These are phyloP conservation scores for Sialis fuliginosa DNA, from an alignment of 2,888 invertebrate species.

Conservation along the genomic window DNA sequence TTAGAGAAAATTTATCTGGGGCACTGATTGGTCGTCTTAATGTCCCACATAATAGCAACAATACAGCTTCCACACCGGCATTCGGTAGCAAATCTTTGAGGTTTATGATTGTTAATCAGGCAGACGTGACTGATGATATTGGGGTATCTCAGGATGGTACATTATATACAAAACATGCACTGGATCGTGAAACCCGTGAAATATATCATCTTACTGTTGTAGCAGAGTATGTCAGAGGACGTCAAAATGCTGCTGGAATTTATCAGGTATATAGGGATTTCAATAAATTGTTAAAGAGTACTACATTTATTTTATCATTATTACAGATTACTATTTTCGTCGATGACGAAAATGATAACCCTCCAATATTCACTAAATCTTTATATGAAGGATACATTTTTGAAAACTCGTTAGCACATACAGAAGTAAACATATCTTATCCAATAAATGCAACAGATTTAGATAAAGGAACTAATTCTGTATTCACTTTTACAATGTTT, in stretches of 20 bases:
- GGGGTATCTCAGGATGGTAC: conserved; percentile 63
- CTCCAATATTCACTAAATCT: conserved; percentile 56
- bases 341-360: conserved; percentile 75
- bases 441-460: conserved; percentile 53
- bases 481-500: conserved; percentile 47
- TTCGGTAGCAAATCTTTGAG: conserved; percentile 31
- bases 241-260: conserved; percentile 48
- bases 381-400: conserved; percentile 58
- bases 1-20: conserved; percentile 57
- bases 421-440: conserved; percentile 49
- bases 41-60: conserved; percentile 30
- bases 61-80: conserved; percentile 11
- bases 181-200: conserved; percentile 59
- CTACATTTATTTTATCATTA: not conserved
- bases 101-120: conserved; percentile 67
- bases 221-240: conserved; percentile 55
- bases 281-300: not conserved
- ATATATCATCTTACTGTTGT: conserved; percentile 62
- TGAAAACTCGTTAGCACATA: conserved; percentile 57
- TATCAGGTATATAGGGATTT: conserved; percentile 43
- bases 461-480: conserved; percentile 48
- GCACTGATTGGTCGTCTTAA: conserved; percentile 56
- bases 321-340: conserved; percentile 47
- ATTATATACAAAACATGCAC: conserved; percentile 53
- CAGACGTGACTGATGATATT: conserved; percentile 63